Conservation (phyloP, 2,113 vertebrate genomes). For the Echinops telfairi region DNA sequence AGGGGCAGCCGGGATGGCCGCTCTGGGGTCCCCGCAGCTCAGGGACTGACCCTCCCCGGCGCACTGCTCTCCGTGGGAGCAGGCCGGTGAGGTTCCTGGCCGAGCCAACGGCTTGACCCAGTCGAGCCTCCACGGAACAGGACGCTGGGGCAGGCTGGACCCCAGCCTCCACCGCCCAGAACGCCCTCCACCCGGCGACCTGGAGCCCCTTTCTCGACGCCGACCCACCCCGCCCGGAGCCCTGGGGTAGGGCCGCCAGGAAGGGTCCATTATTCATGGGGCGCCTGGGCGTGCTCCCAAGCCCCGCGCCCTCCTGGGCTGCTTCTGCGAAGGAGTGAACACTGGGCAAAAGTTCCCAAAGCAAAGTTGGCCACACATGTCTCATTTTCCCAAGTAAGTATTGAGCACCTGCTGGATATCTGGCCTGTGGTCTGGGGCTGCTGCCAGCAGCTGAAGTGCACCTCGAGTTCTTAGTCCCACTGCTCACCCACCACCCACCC, state of each 20-base stretch:
- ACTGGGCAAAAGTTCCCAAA: constrained; percentile 77
- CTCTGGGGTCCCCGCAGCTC: neutral
- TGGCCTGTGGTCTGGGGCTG: constrained; percentile 34
- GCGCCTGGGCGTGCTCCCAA: constrained; percentile 65
- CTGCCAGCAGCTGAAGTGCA: neutral
- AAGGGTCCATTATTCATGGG: constrained; percentile 74
- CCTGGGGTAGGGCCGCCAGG: constrained; percentile 44
- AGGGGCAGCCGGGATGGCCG: neutral
- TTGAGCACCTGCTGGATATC: constrained; percentile 80
- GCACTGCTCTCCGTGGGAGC: constrained; percentile 1
- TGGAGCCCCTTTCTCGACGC: neutral
- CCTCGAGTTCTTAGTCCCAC: neutral
- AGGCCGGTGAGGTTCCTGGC: constrained; percentile 33
- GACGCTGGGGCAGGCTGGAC: constrained; percentile 11
- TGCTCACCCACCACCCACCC: neutral
- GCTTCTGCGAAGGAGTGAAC: constrained; percentile 60
- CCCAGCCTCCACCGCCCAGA: constrained; percentile 21
- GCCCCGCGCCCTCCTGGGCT: constrained; percentile 57
- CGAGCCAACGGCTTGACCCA: neutral
- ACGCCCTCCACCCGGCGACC: neutral
- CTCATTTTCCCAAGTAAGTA: constrained; percentile 69
- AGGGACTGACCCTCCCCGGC: neutral
- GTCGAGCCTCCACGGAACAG: neutral
- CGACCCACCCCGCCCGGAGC: neutral
- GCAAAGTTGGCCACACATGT: constrained; percentile 74